Evolutionary conservation across 2,113 vertebrate species (phyloP).

Genomic region (Callocephalon fimbriatum): DNA sequence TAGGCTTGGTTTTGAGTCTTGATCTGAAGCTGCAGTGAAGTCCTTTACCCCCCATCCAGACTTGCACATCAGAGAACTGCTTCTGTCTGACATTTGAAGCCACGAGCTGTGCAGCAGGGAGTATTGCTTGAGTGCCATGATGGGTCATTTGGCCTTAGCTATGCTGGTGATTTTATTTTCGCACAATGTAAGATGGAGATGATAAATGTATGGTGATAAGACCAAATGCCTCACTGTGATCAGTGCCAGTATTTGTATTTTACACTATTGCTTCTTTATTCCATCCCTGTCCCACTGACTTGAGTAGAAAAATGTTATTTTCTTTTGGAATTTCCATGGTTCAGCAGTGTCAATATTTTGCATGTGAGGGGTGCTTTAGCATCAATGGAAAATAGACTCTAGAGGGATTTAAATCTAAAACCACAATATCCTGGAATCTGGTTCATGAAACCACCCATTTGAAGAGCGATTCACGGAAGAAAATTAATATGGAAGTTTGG

Average conservation of each 20-base stretch:
- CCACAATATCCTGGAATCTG: not conserved
- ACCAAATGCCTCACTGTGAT: not conserved
- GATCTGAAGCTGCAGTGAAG: not conserved
- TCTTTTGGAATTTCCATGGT: not conserved
- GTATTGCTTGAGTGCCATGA: not conserved
- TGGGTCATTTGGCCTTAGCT: not conserved
- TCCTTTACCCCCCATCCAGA: not conserved
- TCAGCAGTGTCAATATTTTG: not conserved
- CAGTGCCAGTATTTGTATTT: not conserved
- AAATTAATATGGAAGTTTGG: not conserved
- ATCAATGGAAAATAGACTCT: not conserved
- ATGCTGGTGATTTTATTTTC: not conserved
- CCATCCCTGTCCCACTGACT: not conserved
- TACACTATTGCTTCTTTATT: not conserved
- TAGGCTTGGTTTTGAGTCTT: not conserved
- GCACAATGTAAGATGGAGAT: not conserved
- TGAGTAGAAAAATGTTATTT: not conserved
- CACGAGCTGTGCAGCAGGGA: fast-evolving
- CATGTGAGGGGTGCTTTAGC: not conserved
- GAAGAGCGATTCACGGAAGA: not conserved
- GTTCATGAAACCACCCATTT: not conserved
- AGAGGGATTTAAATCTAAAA: not conserved
- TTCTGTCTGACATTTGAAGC: not conserved
- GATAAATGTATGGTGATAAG: not conserved
- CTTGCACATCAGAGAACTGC: not conserved